Evolutionary conservation across 2,888 invertebrate species (phyloP).

Genomic region (Agrenia bidenticulata): DNA sequence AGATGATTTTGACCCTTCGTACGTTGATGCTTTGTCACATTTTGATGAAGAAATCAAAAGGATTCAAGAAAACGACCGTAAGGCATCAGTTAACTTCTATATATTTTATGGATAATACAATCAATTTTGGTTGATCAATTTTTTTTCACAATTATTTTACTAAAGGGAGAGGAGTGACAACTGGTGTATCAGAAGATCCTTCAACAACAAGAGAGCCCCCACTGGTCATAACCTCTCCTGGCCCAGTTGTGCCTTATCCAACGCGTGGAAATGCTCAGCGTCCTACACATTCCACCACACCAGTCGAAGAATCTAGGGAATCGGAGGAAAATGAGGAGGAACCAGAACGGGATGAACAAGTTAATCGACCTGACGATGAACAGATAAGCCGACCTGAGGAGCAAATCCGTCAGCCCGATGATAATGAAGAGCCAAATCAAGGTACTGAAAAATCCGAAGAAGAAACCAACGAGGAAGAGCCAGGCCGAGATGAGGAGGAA

Average conservation of each 20-base stretch:
- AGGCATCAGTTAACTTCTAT: neutral
- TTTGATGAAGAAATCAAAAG: constrained; percentile 36
- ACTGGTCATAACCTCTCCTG: constrained; percentile 30
- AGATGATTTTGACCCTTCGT: constrained; percentile 17
- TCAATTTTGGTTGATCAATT: no score
- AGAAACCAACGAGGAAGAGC: neutral
- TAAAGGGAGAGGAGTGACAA: constrained; percentile 23
- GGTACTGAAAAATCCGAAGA: neutral
- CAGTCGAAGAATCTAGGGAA: neutral
- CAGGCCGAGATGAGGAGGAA: neutral
- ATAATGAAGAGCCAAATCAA: no score
- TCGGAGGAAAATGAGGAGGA: neutral
- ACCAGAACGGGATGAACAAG: neutral
- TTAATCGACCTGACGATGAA: neutral
- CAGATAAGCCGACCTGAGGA: constrained; percentile 3
- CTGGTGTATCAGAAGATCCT: no score
- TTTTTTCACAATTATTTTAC: no score
- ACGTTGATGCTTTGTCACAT: constrained; percentile 25
- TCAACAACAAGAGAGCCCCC: constrained; percentile 4
- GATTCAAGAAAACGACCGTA: constrained; percentile 23
- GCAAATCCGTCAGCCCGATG: neutral
- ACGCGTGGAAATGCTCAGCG: neutral
- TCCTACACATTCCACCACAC: neutral
- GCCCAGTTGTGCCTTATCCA: constrained; percentile 10
- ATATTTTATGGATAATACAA: neutral